Percentiles rank a stretch among this genome's conserved stretches.
Conservation (phyloP, 2,113 vertebrate genomes). For the Atractosteus spatula region DNA sequence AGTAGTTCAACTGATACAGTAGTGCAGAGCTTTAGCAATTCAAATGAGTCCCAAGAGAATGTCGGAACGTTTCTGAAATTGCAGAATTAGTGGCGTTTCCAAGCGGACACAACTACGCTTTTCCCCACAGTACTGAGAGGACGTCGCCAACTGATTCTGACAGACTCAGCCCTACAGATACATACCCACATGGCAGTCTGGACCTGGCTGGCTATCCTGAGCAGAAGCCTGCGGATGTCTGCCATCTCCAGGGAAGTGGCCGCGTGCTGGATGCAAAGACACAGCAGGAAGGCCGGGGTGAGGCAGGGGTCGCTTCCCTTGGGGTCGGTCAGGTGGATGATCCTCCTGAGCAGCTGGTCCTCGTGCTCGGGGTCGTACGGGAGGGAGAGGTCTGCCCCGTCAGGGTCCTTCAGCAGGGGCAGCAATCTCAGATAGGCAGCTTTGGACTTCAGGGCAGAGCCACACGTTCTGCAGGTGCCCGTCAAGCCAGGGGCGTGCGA, state of each 20-base stretch:
- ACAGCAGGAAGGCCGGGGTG: slow-evolving; percentile 56
- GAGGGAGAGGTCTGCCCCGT: slow-evolving; percentile 45
- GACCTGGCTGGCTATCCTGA: slow-evolving; percentile 58
- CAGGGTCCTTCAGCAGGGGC: slow-evolving; percentile 36
- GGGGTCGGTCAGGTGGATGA: slow-evolving; percentile 40
- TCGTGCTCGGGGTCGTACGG: slow-evolving; percentile 43
- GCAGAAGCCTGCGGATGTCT: slow-evolving; percentile 61
- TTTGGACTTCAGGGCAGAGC: slow-evolving; percentile 22
- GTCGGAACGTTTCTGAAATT: no score
- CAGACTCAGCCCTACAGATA: not conserved
- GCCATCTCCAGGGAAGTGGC: slow-evolving; percentile 46
- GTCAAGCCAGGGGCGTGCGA: slow-evolving; percentile 38
- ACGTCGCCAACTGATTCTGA: no score
- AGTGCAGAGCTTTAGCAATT: no score
- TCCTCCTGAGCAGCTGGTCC: slow-evolving; percentile 49
- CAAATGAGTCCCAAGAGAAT: no score
- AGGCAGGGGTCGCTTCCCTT: slow-evolving; percentile 34
- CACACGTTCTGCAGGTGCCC: slow-evolving; percentile 25
- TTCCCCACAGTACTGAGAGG: no score
- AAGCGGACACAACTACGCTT: no score
- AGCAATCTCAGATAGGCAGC: not conserved
- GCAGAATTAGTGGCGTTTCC: no score
- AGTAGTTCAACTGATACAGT: no score
- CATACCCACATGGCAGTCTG: slow-evolving; percentile 67
- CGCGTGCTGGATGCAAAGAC: slow-evolving; percentile 60